Percentiles rank a stretch among this genome's conserved stretches.
Conservation (phyloP, 2,888 invertebrate species). For the Hyles lineata region DNA sequence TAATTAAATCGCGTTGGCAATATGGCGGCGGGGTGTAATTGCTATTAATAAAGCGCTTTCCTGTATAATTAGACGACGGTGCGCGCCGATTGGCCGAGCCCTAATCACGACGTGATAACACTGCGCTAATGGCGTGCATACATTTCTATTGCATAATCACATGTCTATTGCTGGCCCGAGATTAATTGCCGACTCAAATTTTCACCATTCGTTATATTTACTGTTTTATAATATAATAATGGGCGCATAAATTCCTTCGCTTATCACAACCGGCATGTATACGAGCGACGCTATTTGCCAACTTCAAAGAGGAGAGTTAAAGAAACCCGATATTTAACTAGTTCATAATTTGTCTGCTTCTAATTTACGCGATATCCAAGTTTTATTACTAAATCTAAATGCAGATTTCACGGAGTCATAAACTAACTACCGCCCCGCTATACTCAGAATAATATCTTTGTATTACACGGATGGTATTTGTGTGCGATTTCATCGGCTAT, state of each 20-base stretch:
- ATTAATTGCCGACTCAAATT: slow-evolving; percentile 15
- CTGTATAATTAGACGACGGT: slow-evolving; percentile 80
- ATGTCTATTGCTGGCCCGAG: slow-evolving; percentile 31
- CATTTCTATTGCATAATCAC: slow-evolving; percentile 67
- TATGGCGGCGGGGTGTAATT: slow-evolving; percentile 82
- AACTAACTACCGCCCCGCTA: background rate
- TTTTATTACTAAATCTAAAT: slow-evolving; percentile 14
- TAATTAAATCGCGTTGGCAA: slow-evolving; percentile 83
- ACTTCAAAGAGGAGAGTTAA: background rate
- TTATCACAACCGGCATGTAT: slow-evolving; percentile 5
- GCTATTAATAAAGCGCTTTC: slow-evolving; percentile 84
- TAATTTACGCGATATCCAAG: background rate
- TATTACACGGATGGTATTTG: background rate
- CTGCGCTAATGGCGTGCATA: slow-evolving; percentile 72
- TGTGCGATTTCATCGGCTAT: slow-evolving; percentile 3
- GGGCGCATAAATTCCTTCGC: background rate
- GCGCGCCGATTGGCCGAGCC: slow-evolving; percentile 78
- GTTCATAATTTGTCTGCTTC: slow-evolving; percentile 1
- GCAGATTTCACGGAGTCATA: slow-evolving; percentile 3
- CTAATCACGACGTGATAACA: slow-evolving; percentile 83
- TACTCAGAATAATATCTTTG: background rate
- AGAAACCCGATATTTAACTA: background rate
- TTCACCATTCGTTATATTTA: slow-evolving; percentile 5
- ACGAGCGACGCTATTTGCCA: background rate
- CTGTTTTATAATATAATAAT: slow-evolving; percentile 21